phyloP scores from a whole-genome alignment of 2,888 invertebrate species.

The Eudasyphora cyanicolor region DNA sequence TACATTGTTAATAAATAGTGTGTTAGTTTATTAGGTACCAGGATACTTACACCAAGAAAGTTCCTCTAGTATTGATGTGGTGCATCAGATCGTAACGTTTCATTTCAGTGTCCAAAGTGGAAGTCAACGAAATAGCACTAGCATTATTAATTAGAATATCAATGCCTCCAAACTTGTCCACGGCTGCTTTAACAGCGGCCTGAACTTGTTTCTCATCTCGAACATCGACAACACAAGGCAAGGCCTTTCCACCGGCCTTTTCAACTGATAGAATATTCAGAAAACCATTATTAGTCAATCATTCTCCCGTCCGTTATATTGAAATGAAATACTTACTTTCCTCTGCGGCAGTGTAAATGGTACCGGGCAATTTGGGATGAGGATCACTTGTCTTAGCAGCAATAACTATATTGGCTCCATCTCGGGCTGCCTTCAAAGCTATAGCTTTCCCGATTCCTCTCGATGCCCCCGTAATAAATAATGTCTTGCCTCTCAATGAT shows the following conservation, averaged over 20 bases:
- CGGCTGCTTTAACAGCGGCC: conserved; percentile 85
- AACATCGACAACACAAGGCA: conserved; percentile 91
- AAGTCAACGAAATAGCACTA: conserved; percentile 93
- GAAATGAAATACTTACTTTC: conserved; percentile 85
- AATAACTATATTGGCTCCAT: conserved; percentile 92
- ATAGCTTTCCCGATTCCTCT: conserved; percentile 97
- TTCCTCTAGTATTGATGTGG: conserved; percentile 95
- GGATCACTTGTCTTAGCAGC: conserved; percentile 93
- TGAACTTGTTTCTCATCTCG: conserved; percentile 86
- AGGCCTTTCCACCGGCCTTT: conserved; percentile 88
- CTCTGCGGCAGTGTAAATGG: conserved; percentile 91
- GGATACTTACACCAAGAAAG: conserved; percentile 91
- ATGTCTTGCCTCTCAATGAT: conserved; percentile 89
- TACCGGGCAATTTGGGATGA: conserved; percentile 84
- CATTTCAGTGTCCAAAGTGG: conserved; percentile 93
- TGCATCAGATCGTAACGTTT: conserved; percentile 98
- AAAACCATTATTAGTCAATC: background rate
- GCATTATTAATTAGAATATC: conserved; percentile 98
- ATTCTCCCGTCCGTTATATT: too few relatives aligned
- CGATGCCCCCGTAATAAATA: conserved; percentile 97
- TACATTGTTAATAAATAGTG: too few relatives aligned
- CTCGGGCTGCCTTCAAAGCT: conserved; percentile 92
- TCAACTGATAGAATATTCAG: conserved; percentile 83
- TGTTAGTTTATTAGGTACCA: too few relatives aligned
- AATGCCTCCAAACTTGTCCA: conserved; percentile 93